A percentile compares a stretch with the other conserved stretches of the same genome.
Evolutionary conservation across 2,113 vertebrate genomes (phyloP).

Genomic region (Micronycteris hirsuta): DNA sequence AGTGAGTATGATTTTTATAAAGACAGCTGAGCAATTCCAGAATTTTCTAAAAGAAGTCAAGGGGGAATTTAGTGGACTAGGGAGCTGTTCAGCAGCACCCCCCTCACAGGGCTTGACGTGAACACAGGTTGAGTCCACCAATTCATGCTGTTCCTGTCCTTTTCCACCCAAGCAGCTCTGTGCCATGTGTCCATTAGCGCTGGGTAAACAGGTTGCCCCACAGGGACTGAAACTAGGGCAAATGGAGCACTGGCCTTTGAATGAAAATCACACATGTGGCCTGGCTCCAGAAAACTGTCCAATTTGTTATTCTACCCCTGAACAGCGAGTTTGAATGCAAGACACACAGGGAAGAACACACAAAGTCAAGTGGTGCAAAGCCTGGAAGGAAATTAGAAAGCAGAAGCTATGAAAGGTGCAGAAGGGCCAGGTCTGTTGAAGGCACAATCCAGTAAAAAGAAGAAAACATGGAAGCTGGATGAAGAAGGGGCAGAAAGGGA

Average conservation of each 20-base stretch:
- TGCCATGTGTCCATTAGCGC: neutral
- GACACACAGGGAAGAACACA: neutral
- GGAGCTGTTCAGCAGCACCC: neutral
- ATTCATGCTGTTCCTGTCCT: neutral
- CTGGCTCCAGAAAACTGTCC: neutral
- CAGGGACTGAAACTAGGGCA: neutral
- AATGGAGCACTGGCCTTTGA: neutral
- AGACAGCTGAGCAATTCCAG: neutral
- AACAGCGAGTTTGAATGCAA: neutral
- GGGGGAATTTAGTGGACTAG: neutral
- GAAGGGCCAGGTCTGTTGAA: neutral
- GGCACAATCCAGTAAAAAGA: neutral
- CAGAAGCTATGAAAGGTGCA: neutral
- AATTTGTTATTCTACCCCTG: neutral
- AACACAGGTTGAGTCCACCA: neutral
- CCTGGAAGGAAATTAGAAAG: neutral
- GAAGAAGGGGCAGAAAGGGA: neutral
- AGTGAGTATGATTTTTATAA: neutral
- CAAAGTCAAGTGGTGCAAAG: neutral
- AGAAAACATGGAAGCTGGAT: neutral
- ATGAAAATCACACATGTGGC: neutral
- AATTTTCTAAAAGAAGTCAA: conserved; percentile 3
- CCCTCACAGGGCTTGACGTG: too few relatives aligned
- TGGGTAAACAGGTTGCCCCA: neutral
- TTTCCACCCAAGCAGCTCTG: neutral